Percentiles rank a stretch among this genome's conserved stretches.
These are phyloP conservation scores for Lysiphlebus fabarum DNA, from an alignment of 1,140 invertebrate genomes.

Conservation along the genomic window DNA sequence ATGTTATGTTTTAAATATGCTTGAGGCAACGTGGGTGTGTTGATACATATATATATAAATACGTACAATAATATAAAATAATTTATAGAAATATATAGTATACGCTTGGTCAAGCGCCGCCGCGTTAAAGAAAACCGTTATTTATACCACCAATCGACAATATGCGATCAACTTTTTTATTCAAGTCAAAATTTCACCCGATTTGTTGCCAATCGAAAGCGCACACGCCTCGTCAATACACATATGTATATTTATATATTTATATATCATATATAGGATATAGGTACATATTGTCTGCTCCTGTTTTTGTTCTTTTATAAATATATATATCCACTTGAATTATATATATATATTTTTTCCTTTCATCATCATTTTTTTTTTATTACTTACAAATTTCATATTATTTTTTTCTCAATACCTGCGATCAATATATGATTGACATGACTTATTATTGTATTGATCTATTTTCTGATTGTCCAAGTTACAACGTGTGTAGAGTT, in stretches of 20 bases:
- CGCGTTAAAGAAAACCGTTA: not conserved
- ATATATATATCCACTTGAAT: too few relatives aligned
- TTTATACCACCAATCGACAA: not conserved
- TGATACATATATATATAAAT: too few relatives aligned
- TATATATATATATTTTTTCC: too few relatives aligned
- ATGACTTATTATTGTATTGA: conserved; percentile 1
- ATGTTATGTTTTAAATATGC: not conserved
- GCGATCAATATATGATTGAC: not conserved
- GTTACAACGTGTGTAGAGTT: not conserved
- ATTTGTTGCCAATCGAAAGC: not conserved
- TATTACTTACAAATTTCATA: too few relatives aligned
- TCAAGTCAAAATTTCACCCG: conserved; percentile 12
- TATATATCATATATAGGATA: too few relatives aligned
- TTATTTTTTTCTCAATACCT: too few relatives aligned
- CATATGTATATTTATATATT: too few relatives aligned
- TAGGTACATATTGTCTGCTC: too few relatives aligned
- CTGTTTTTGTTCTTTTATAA: too few relatives aligned
- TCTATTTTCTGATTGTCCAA: not conserved
- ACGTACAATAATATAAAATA: not conserved
- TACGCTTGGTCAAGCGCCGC: conserved; percentile 1
- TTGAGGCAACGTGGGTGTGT: conserved; percentile 10
- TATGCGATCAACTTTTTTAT: not conserved
- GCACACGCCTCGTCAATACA: too few relatives aligned
- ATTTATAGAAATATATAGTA: too few relatives aligned
- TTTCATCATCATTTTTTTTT: too few relatives aligned